These are phyloP conservation scores for Coptodon rendalli DNA, from an alignment of 2,113 vertebrate species.

Conservation along the genomic window DNA sequence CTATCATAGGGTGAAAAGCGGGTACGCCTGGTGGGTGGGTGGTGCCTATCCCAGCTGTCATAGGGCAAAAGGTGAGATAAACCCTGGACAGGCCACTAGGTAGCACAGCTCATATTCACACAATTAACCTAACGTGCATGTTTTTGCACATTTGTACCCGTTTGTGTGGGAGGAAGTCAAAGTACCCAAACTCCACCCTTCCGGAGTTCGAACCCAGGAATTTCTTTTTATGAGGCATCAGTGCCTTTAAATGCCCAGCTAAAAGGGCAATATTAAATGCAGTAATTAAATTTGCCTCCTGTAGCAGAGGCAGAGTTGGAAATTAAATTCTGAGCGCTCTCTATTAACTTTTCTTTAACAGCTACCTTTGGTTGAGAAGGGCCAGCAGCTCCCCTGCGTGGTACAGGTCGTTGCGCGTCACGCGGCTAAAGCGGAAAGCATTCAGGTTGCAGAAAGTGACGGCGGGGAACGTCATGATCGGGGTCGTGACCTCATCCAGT, in stretches of 20 bases:
- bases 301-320: background rate
- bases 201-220: background rate
- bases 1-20: background rate
- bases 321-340: background rate
- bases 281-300: background rate
- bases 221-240: background rate
- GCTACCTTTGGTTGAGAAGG: conserved; percentile 91
- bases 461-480: conserved; percentile 87
- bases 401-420: conserved; percentile 96
- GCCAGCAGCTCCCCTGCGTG: conserved; percentile 94
- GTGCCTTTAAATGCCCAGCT: background rate
- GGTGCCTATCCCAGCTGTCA: background rate
- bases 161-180: background rate
- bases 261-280: background rate
- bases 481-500: conserved; percentile 89
- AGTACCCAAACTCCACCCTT: background rate
- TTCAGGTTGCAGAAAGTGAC: conserved; percentile 99
- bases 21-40: background rate
- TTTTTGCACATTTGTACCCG: background rate
- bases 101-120: background rate
- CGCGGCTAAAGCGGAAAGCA: conserved; percentile 91
- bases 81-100: background rate
- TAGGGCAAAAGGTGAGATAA: background rate
- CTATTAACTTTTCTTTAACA: background rate
- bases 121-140: background rate